Evolutionary conservation across 2,797 vertebrate genomes (phyloP), one percentile per base, ranked within the genome.

Genomic region (Myotis findleyi): DNA sequence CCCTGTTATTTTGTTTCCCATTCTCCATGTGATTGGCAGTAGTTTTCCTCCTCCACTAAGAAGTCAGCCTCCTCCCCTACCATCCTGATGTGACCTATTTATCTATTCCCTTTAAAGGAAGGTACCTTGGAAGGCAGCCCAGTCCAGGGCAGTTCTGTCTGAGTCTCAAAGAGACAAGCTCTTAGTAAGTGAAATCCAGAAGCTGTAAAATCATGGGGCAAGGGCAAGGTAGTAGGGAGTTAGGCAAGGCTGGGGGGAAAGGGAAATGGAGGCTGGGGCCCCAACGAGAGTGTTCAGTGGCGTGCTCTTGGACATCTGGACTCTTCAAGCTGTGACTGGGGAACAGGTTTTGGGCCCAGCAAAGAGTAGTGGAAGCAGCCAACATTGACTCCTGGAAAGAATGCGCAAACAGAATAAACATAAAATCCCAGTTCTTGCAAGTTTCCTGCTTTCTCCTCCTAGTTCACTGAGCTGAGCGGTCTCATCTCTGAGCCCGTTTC

Each of bases 61-160:
- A 77, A 92, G 91, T 87, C 38, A 27, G 51, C 84, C 62, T 86
- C 91, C 95, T 89, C 94, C 83, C 53, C 81, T 44, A 30, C 55
- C 91, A 87, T 89, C 91, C 95, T 51, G 51, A 89, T 64, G 94
- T 97, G 97, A 96, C 97, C 97, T 97, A 97, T 89, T 97, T 97
- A 94, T 97, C 96, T 94, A 49, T 30, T 95, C 92, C 86, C 89
- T 95, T 86, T 86, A 68, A 83, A 96, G 97, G 96, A 96, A 94
- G 93, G 93, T 21, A 14, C 89, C 84, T 86, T 95, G 77, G 57
- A 68, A 66, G 18, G 41, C 27, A 83, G 96, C 89, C 89, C 72
- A 71, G 89, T 18, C 87, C 13, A 66, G 92, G 96, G 90, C 20
- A n/a, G 90, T 69, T 95, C 80, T 91, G 57, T 94, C 83, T 4